Base-by-base conservation (phyloP, 2,113 vertebrate genomes). In the Anthoscopus minutus region DNA sequence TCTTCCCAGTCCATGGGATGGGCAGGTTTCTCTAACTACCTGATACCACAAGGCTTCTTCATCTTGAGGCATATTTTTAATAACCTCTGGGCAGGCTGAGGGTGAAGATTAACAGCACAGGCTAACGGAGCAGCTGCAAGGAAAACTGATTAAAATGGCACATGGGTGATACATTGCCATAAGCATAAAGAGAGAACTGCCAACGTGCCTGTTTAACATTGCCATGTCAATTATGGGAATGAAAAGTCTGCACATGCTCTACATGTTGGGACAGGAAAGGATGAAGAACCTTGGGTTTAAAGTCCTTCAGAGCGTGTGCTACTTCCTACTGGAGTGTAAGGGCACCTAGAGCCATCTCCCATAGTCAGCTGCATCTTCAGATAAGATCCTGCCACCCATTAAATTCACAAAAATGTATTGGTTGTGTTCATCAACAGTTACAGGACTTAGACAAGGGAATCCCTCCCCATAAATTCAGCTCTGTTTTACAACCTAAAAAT, bases 71-170 rank as follows among this genome's bases (percentile, higher is more conserved):
- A 50, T 25, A 73, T 42, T 89, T 89, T 72, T 77, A 64, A 70
- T 42, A 90, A 76, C 89, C 51, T 71, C 79, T 74, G 60, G 89
- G 72, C 33, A 83, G 48, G 56, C 57, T 82, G 42, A 69, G 45
- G 62, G 62, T 45, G 76, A 76, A 76, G 45, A 66, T 90, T 44
- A 92, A 61, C 48, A 58, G 45, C 17, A 44, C 15, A 79, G 23
- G 45, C 28, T 61, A 86, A 72, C 17, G 48, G 31, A 91, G 31
- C 50, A 94, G 58, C 53, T 65, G 48, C 37, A 53, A 79, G 45
- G 21, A 76, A 80, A 50, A 66, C 54, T 70, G 25, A 91, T 62
- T 50, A 38, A 77, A 94, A 94, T 31, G 82, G 35, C 64, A 87
- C 38, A 60, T 3, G 0, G 5, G 45, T 71, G 22, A 42, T 18